Percentiles rank a stretch among this genome's conserved stretches.
These are phyloP conservation scores for Pinna nobilis DNA, from an alignment of 1,140 invertebrate genomes.

Conservation along the genomic window DNA sequence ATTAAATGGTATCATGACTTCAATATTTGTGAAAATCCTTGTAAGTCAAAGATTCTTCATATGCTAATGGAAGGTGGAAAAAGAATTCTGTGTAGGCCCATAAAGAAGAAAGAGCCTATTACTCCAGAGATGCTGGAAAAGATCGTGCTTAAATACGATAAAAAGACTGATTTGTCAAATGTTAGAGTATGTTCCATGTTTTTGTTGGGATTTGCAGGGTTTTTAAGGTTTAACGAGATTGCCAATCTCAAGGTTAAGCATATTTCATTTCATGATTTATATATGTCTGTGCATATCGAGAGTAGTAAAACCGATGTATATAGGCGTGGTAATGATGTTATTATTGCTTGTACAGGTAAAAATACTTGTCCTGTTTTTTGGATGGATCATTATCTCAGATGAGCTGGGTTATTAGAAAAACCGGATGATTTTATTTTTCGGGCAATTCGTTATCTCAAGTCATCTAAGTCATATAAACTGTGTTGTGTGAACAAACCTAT, in stretches of 20 bases:
- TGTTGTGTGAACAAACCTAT: not conserved
- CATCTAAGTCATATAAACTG: not conserved
- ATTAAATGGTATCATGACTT: too few relatives aligned
- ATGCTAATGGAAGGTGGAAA: too few relatives aligned
- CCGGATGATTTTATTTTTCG: constrained; percentile 4
- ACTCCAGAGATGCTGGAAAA: constrained; percentile 2
- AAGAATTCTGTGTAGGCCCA: not conserved
- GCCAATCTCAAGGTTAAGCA: not conserved
- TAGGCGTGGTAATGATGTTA: not conserved
- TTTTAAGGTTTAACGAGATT: constrained; percentile 7
- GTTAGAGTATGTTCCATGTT: constrained; percentile 1
- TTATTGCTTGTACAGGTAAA: not conserved
- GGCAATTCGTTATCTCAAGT: not conserved
- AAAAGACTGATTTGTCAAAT: not conserved
- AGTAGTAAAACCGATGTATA: constrained; percentile 17
- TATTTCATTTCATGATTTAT: not conserved
- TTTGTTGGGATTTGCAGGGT: not conserved
- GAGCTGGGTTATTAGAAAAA: not conserved
- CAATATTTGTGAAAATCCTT: too few relatives aligned
- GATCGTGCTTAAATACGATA: not conserved
- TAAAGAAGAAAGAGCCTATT: constrained; percentile 15
- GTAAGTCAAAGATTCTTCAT: too few relatives aligned
- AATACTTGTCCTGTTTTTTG: not conserved
- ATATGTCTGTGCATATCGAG: not conserved
- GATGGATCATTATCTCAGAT: not conserved